Base-by-base conservation (phyloP, 2,888 invertebrate species). In the Pammene fasciana region DNA sequence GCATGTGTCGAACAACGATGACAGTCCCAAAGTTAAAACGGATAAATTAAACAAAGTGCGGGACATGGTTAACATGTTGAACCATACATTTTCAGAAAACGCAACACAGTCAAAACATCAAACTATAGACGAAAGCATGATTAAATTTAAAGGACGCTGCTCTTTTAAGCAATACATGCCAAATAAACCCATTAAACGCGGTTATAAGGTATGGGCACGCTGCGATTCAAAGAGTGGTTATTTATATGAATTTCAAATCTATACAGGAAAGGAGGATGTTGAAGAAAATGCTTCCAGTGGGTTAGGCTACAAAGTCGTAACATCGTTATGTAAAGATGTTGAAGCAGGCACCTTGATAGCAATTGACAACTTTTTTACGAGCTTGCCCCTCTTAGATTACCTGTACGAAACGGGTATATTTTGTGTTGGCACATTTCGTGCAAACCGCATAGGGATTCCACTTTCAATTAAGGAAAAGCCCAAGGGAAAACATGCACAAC, bases 281-380 rank as follows among this genome's bases (percentile, higher is more conserved):
- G 18, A 26, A 52, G 52, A 26, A 52, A 52, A 52, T 26, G 52
- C 52, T 52, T 52, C 52, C 26, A 52, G 26, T 26, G 52, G 48
- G 48, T 18, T 48, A 48, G 48, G 52, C 52, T 26, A 52, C 52
- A 52, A 52, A 52, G 26, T 52, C 52, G 26, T 52, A 52, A 52
- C 52, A 52, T 52, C 52, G 52, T 52, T 64, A 54, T 65, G 55
- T 56, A 61, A 71, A 59, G 57, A 62, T 61, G 68, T 71, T 52
- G 54, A 65, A 65, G 66, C 56, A 65, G 52, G 57, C 48, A 70
- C 68, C 41, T 48, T 68, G 26, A 48, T 72, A 54, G 70, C 54
- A 59, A 65, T 67, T 52, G 71, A 71, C 50, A 65, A 56, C 56
- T 71, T 68, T 71, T 72, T 68, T 65, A 71, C 71, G 26, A 71